These are phyloP conservation scores for Heptranchias perlo DNA, from an alignment of 2,113 vertebrate genomes.

Conservation along the genomic window DNA sequence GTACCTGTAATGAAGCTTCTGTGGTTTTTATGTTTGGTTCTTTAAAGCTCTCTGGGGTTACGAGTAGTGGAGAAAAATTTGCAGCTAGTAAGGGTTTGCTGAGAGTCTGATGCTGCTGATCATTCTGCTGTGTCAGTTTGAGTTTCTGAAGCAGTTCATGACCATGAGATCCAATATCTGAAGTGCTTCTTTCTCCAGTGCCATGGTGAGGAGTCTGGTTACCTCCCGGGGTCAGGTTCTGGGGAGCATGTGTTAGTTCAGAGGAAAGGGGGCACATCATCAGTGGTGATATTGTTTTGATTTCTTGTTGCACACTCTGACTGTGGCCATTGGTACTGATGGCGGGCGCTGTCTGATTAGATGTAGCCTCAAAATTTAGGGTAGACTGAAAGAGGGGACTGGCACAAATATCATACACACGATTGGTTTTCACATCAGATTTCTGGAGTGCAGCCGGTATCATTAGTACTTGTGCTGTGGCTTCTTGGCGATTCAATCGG, in stretches of 20 bases:
- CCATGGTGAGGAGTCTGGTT: conserved; percentile 51
- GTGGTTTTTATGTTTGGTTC: conserved; percentile 66
- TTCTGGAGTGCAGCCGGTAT: conserved; percentile 64
- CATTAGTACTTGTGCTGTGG: conserved; percentile 53
- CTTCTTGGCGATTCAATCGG: conserved; percentile 52
- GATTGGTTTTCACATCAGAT: conserved; percentile 52
- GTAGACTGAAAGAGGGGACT: conserved; percentile 67
- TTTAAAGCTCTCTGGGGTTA: conserved; percentile 87
- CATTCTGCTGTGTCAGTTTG: conserved; percentile 66
- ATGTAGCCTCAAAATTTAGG: conserved; percentile 56
- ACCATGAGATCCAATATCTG: conserved; percentile 56
- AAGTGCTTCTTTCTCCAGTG: conserved; percentile 48
- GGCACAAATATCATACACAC: conserved; percentile 58
- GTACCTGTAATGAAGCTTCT: conserved; percentile 66
- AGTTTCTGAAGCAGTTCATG: conserved; percentile 75
- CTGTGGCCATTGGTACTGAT: conserved; percentile 55
- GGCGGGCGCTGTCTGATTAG: conserved; percentile 53
- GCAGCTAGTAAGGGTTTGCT: conserved; percentile 68
- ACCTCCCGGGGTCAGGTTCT: conserved; percentile 47
- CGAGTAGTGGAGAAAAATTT: conserved; percentile 71
- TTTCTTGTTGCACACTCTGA: conserved; percentile 60
- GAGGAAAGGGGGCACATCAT: conserved; percentile 55
- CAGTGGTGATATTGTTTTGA: conserved; percentile 67
- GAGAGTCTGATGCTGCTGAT: conserved; percentile 62
- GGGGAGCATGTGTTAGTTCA: conserved; percentile 54